A percentile compares a stretch with the other conserved stretches of the same genome.
Conservation (phyloP, 2,888 invertebrate genomes). For the Ormia ochracea region DNA sequence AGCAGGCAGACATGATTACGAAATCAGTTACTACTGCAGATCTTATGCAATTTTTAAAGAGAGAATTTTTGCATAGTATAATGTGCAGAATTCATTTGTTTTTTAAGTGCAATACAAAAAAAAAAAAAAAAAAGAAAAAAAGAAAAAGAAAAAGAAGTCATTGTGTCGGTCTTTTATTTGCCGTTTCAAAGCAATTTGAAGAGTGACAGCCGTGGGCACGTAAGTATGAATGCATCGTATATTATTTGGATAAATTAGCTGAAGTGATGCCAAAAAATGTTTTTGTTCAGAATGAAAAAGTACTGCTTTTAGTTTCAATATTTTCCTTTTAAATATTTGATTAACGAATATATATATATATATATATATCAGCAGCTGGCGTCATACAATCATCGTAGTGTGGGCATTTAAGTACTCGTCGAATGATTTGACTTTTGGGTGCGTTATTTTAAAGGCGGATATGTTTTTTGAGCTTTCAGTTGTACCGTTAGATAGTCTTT, state of each 20-base stretch:
- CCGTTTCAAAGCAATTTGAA: not conserved
- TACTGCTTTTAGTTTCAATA: not conserved
- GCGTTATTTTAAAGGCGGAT: conserved; percentile 45
- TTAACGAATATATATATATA: too few relatives aligned
- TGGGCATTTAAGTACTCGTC: conserved; percentile 63
- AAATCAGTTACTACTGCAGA: not conserved
- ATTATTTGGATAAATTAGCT: conserved; percentile 32
- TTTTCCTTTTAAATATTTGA: not conserved
- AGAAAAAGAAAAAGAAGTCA: too few relatives aligned
- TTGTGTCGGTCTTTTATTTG: not conserved
- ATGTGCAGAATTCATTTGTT: not conserved
- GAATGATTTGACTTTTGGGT: conserved; percentile 59
- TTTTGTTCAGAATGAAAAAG: conserved; percentile 4
- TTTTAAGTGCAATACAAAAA: not conserved
- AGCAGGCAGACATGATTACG: conserved; percentile 16
- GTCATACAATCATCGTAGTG: conserved; percentile 69
- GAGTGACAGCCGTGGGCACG: conserved; percentile 23
- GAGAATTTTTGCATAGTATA: conserved; percentile 11
- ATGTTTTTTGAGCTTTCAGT: conserved; percentile 6
- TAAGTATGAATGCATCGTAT: too few relatives aligned
- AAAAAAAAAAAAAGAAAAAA: too few relatives aligned
- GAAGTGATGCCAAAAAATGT: conserved; percentile 7
- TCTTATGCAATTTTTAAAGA: conserved; percentile 11
- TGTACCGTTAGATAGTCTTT: conserved; percentile 44
- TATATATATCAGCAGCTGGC: conserved; percentile 77